phyloP scores from a whole-genome alignment of 2,888 invertebrate genomes.

The Iselma pallidipennis region DNA sequence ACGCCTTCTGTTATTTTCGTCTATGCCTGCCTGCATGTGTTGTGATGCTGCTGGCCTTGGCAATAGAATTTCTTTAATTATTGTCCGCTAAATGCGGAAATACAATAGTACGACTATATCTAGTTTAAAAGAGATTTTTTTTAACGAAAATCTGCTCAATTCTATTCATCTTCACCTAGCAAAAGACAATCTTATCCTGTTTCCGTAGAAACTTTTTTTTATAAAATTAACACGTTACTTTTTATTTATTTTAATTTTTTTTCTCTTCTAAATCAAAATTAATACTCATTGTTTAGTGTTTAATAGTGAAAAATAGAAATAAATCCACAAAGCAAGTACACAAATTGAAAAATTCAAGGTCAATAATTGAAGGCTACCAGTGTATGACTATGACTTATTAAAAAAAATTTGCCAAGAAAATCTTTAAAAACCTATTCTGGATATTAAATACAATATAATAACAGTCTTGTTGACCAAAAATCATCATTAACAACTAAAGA shows the following conservation, averaged over 20 bases:
- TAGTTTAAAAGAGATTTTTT: background rate
- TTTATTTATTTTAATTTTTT: no score
- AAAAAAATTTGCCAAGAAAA: background rate
- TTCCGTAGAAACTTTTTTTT: no score
- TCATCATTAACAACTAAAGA: constrained; percentile 1
- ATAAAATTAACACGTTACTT: no score
- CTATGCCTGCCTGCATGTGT: constrained; percentile 7
- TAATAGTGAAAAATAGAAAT: background rate
- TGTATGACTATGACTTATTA: background rate
- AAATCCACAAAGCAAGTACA: background rate
- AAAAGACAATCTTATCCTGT: background rate
- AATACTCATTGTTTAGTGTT: no score
- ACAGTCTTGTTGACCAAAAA: constrained; percentile 12
- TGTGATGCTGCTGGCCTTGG: background rate
- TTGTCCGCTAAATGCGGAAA: constrained; percentile 4
- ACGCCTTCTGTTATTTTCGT: constrained; percentile 23
- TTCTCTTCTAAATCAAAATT: no score
- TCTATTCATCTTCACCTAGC: no score
- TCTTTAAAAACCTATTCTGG: background rate
- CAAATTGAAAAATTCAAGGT: background rate
- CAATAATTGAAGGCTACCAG: background rate
- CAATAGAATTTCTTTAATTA: constrained; percentile 1
- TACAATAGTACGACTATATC: background rate
- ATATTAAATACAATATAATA: background rate
- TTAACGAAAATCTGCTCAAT: background rate